Percentiles rank a stretch among this genome's conserved stretches.
phyloP scores from a whole-genome alignment of 2,888 invertebrate genomes.

The Anoncus sp. region DNA sequence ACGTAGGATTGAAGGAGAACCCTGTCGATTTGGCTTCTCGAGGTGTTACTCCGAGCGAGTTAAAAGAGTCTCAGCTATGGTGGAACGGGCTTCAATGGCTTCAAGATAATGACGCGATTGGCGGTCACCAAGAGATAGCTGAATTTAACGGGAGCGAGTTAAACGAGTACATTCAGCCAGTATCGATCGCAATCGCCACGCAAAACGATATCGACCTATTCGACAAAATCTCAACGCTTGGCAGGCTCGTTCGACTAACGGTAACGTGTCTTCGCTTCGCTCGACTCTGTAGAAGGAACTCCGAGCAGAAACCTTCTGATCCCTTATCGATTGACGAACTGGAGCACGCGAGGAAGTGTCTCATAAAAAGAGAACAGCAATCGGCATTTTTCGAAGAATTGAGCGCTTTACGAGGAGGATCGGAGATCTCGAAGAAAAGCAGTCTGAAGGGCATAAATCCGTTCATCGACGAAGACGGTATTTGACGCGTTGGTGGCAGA shows the following conservation, averaged over 20 bases:
- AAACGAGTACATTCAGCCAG: background rate
- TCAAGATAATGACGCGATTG: background rate
- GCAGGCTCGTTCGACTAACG: background rate
- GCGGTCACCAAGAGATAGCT: slow-evolving; percentile 7
- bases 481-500: slow-evolving; percentile 29
- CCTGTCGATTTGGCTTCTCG: slow-evolving; percentile 44
- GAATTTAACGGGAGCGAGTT: too few relatives aligned
- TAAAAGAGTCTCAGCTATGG: slow-evolving; percentile 21
- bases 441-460: slow-evolving; percentile 18
- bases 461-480: slow-evolving; percentile 15
- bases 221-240: slow-evolving; percentile 1
- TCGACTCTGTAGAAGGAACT: background rate
- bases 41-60: background rate
- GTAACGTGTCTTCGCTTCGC: background rate
- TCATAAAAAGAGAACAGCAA: slow-evolving; percentile 10
- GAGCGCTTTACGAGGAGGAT: background rate
- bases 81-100: slow-evolving; percentile 36
- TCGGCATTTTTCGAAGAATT: slow-evolving; percentile 23
- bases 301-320: background rate
- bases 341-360: slow-evolving; percentile 1
- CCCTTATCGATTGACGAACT: slow-evolving; percentile 12
- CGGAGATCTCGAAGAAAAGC: slow-evolving; percentile 4
- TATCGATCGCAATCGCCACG: too few relatives aligned
- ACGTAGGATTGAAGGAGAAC: slow-evolving; percentile 31
- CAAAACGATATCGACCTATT: slow-evolving; percentile 1